Evolutionary conservation across 1,140 invertebrate species (phyloP).

Genomic region (Drosophila burlai): DNA sequence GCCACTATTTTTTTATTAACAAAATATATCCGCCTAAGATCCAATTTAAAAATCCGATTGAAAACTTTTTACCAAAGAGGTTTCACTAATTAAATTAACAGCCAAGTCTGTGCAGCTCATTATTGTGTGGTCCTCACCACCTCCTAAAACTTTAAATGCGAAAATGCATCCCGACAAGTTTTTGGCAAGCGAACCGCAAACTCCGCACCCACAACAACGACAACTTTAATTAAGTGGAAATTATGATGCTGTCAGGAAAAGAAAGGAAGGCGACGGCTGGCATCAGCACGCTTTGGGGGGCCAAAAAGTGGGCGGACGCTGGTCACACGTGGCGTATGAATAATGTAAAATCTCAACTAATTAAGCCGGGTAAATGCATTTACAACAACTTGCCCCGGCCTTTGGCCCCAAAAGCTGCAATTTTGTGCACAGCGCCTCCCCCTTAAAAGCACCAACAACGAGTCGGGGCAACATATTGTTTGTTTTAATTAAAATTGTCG

Average conservation of each 20-base stretch:
- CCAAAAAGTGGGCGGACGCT: conserved; percentile 15
- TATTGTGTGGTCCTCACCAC: background rate
- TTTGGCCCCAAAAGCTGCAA: conserved; percentile 31
- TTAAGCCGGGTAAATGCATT: conserved; percentile 69
- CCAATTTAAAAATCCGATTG: background rate
- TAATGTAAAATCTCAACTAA: conserved; percentile 72
- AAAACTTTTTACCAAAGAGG: background rate
- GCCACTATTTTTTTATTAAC: background rate
- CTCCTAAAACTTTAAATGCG: conserved; percentile 18
- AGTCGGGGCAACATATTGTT: conserved; percentile 55
- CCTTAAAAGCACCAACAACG: conserved; percentile 24
- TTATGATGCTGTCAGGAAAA: conserved; percentile 37
- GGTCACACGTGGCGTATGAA: conserved; percentile 73
- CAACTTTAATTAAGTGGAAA: conserved; percentile 73
- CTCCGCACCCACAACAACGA: conserved; percentile 45
- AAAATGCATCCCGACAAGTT: conserved; percentile 24
- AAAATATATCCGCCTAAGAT: too few relatives aligned
- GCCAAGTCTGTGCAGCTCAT: background rate
- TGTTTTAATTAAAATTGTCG: conserved; percentile 63
- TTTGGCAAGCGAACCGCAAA: conserved; percentile 26
- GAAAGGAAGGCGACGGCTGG: background rate
- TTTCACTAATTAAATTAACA: conserved; percentile 15
- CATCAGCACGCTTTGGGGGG: conserved; percentile 19
- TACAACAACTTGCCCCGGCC: conserved; percentile 42
- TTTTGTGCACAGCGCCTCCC: conserved; percentile 12